Conservation (phyloP, 2,888 invertebrate species). For the Cremastinae sp. region DNA sequence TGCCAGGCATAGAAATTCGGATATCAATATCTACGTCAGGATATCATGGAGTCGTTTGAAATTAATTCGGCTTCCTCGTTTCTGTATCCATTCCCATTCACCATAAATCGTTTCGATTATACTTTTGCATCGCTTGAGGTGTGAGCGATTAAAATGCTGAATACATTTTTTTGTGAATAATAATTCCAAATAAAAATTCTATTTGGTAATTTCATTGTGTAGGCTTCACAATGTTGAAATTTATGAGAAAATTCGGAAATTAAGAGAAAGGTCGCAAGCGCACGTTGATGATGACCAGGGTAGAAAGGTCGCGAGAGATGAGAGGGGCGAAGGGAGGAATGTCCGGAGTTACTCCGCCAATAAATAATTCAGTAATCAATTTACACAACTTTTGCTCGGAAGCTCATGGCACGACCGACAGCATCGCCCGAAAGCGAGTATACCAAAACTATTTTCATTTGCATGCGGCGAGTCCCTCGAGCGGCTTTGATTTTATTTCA, state of each 20-base stretch:
- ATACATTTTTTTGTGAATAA: too few relatives aligned
- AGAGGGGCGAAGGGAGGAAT: constrained; percentile 5
- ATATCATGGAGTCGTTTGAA: constrained; percentile 1
- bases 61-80: background rate
- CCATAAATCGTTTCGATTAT: too few relatives aligned
- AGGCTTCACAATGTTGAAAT: too few relatives aligned
- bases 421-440: constrained; percentile 33
- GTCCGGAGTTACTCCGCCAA: constrained; percentile 55
- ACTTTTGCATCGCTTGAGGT: background rate
- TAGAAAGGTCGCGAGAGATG: constrained; percentile 3
- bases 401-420: constrained; percentile 7
- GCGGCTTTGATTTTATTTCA: constrained; percentile 71
- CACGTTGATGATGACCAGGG: constrained; percentile 25
- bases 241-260: background rate
- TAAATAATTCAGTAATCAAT: constrained; percentile 76
- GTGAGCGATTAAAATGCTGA: too few relatives aligned
- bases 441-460: constrained; percentile 68
- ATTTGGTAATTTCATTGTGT: too few relatives aligned
- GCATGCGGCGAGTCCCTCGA: constrained; percentile 66
- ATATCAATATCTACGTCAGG: background rate
- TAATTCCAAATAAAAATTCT: too few relatives aligned
- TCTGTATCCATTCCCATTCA: background rate
- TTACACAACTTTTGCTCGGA: constrained; percentile 69
- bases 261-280: constrained; percentile 8
- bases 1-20: background rate